Conservation (phyloP, 2,888 invertebrate species). For the Leptinotarsa haldemani region DNA sequence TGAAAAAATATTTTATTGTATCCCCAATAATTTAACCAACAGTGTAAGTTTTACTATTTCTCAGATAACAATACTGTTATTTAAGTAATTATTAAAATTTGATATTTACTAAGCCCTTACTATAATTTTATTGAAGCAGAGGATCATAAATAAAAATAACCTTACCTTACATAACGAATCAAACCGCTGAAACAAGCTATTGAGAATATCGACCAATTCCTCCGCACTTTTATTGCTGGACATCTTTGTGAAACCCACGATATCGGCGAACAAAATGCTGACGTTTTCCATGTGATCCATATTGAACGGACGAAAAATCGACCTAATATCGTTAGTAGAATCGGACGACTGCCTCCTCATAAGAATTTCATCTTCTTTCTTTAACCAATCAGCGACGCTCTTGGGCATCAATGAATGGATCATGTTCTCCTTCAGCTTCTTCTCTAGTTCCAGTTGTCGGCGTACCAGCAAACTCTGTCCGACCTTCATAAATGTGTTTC, state of each 20-base stretch:
- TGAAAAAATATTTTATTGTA: no score
- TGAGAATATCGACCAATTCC: conserved; percentile 93
- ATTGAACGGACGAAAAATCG: conserved; percentile 84
- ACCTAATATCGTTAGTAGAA: conserved; percentile 77
- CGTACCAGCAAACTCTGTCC: conserved; percentile 92
- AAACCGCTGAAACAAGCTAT: conserved; percentile 91
- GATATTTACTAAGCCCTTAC: no score
- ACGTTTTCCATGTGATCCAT: conserved; percentile 98
- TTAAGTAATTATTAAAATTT: no score
- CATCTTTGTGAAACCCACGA: conserved; percentile 98
- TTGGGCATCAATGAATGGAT: conserved; percentile 98
- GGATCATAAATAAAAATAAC: background rate
- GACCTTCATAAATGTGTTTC: conserved; percentile 96
- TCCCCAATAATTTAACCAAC: no score
- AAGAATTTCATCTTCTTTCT: conserved; percentile 78
- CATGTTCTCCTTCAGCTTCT: conserved; percentile 96
- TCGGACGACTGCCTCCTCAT: conserved; percentile 69
- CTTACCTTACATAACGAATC: conserved; percentile 76
- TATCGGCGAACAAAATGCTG: conserved; percentile 96
- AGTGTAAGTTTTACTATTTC: no score
- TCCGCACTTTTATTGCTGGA: conserved; percentile 96
- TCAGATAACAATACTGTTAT: no score
- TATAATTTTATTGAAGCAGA: no score
- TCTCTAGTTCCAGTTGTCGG: conserved; percentile 91
- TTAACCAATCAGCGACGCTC: conserved; percentile 86